phyloP scores from a whole-genome alignment of 2,113 vertebrate genomes.

The Micronycteris hirsuta region DNA sequence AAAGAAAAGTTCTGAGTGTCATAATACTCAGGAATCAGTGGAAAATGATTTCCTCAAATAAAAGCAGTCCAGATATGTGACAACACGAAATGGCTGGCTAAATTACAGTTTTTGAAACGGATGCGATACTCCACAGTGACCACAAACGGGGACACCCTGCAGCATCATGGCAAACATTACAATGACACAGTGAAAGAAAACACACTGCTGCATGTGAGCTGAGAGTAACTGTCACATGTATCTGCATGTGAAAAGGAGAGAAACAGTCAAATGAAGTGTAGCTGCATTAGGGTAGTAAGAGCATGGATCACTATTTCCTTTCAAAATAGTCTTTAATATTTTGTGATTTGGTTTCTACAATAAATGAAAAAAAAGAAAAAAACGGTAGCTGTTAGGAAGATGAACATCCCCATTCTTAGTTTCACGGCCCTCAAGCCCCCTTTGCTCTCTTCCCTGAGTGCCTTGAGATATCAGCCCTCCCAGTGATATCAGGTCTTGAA shows the following conservation, averaged over 20 bases:
- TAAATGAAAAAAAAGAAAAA: not conserved
- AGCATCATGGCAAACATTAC: not conserved
- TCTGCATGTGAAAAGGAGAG: not conserved
- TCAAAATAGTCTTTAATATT: conserved; percentile 1
- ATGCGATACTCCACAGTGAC: not conserved
- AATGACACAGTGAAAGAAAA: conserved; percentile 1
- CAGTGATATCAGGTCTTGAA: not conserved
- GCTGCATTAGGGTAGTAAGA: not conserved
- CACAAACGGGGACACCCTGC: not conserved
- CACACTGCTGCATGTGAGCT: not conserved
- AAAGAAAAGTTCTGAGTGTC: not conserved
- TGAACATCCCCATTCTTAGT: not conserved
- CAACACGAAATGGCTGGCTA: not conserved
- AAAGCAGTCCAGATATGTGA: not conserved
- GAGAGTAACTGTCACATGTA: not conserved
- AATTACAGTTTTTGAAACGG: not conserved
- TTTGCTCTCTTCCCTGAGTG: not conserved
- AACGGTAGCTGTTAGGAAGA: not conserved
- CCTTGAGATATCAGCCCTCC: not conserved
- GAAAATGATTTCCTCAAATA: not conserved
- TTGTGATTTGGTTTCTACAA: not conserved
- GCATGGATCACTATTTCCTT: not conserved
- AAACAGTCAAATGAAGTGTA: not conserved
- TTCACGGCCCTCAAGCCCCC: not conserved
- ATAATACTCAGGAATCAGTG: not conserved